Evolutionary conservation across 2,113 vertebrate genomes (phyloP).

Genomic region (Carlito syrichta): DNA sequence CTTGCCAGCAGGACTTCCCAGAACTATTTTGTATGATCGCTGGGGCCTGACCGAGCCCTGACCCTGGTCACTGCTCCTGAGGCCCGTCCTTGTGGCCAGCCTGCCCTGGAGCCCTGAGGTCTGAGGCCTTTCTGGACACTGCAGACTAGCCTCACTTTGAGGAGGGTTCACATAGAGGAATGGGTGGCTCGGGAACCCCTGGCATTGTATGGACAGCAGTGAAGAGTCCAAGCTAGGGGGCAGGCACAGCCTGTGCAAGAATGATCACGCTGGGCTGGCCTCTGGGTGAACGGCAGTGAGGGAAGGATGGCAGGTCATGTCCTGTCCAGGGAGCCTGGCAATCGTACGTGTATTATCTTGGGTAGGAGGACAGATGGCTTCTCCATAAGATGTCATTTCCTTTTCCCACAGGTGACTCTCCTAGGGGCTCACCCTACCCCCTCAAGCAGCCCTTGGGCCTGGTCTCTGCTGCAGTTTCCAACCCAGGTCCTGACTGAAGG

Average conservation of each 20-base stretch:
- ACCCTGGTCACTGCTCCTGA: background rate
- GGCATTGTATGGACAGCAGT: background rate
- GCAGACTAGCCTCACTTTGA: background rate
- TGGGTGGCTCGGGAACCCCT: background rate
- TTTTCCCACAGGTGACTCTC: background rate
- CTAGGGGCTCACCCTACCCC: too few relatives aligned
- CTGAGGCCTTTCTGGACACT: background rate
- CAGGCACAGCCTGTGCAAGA: too few relatives aligned
- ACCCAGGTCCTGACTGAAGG: background rate
- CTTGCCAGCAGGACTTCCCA: background rate
- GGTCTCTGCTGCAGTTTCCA: background rate
- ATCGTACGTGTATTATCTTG: background rate
- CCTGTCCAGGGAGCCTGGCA: background rate
- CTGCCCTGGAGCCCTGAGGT: background rate
- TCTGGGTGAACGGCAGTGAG: background rate
- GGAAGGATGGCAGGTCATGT: too few relatives aligned
- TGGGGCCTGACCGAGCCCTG: background rate
- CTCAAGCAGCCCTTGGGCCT: background rate
- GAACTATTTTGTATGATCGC: background rate
- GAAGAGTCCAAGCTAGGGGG: background rate
- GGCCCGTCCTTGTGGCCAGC: background rate
- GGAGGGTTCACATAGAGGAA: background rate
- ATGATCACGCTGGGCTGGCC: rapidly evolving
- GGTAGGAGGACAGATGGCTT: background rate
- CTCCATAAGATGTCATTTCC: background rate